Base-by-base conservation (phyloP, 2,888 invertebrate genomes). In the Plagodis dolabraria region DNA sequence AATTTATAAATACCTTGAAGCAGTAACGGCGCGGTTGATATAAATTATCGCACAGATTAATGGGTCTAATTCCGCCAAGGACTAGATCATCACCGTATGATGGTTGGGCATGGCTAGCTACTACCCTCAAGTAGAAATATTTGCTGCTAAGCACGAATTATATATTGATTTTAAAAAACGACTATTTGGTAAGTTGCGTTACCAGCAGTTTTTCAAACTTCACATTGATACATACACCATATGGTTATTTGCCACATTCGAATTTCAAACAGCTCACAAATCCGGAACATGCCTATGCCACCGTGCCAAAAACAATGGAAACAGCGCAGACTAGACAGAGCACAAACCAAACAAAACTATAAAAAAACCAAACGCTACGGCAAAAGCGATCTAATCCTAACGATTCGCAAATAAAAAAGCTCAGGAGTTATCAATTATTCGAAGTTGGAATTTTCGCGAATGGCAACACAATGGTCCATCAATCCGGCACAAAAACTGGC, bases 401-500 rank as follows among this genome's bases (percentile, higher is more conserved):
- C 84, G 82, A 80, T 82, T 83, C 78, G 79, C 70, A 72, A 72
- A 71, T 76, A 80, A 81, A 79, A 79, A 74, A 11, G 22, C 35
- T 9, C 48, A 71, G 53, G 76, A 70, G 80, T 82, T 83, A 87
- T 89, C 84, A 91, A 90, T 86, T 87, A 89, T 91, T 89, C 85
- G 77, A 58, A 67, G 72, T 68, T 63, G 80, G 82, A 88, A 85
- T 88, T 89, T 76, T 85, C 69, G 77, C 83, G 84, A 79, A 74
- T 75, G 80, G 86, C 77, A 83, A 87, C 85, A 89, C 90, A 90
- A 91, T 89, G 87, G 87, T 71, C 83, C 85, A 87, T 90, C 89
- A 88, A 88, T 89, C 77, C 77, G 75, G 53, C 71, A 71, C 69
- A 89, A 86, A 87, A 88, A 85, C 81, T 83, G 78, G 83, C 82